Evolutionary conservation across 2,888 invertebrate species (phyloP), one percentile per base, ranked within the genome.

Genomic region (Scaptomyza caliginosa): DNA sequence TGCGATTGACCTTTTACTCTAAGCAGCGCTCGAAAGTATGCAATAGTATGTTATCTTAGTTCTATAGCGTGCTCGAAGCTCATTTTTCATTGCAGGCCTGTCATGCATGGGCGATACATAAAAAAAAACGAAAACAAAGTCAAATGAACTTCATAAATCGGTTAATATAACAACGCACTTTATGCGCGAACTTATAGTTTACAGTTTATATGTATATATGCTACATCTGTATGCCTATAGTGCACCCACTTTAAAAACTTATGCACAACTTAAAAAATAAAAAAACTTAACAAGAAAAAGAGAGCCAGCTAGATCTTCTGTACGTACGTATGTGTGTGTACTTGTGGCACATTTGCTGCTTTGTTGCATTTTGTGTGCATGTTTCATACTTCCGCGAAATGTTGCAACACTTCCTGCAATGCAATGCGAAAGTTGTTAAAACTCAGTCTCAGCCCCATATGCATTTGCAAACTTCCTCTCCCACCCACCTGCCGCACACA

Each of bases 331-430:
- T 45, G 54, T 30, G 56, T 59, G 45, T 55, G 68, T 67, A 57
- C 45, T 58, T 54, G 42, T 52, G 73, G 59, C 73, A 77, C 77
- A 60, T 74, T 74, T 74, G 73, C 73, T 74, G 75, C 63, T 76
- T 75, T 57, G 63, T 49, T 76, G 75, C 74, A 64, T 65, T 67
- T 76, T 72, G 74, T 76, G 74, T 74, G 77, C 73, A 76, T 73
- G 73, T 73, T 75, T 73, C 76, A 67, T 51, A 76, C 74, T 74
- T 74, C 74, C 74, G 74, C 74, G 77, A 74, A 74, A 74, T 73
- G 77, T 73, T 77, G 74, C 77, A 73, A 77, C 74, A 74, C 74
- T 74, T 75, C 77, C 74, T 75, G 74, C 60, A 75, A 62, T 68
- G 77, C 74, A 73, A 67, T 74, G 67, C 67, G 67, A 68, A 74